Percentiles rank a stretch among this genome's conserved stretches.
Conservation (phyloP, 2,797 vertebrate genomes). For the Podarcis lilfordi region DNA sequence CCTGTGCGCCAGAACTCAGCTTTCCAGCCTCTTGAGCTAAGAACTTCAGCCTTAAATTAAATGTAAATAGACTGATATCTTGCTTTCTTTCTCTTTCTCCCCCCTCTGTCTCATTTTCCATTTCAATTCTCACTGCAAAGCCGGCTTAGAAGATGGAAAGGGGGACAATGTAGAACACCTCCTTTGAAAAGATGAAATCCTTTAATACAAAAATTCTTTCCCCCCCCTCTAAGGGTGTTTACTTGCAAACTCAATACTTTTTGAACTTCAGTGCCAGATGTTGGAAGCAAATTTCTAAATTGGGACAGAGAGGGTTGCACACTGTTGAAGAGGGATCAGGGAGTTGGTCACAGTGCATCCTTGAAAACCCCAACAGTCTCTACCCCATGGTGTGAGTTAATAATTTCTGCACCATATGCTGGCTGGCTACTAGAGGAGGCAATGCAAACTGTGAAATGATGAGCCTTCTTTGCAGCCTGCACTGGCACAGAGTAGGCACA, state of each 20-base stretch:
- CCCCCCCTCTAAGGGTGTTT: background rate
- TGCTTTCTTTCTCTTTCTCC: background rate
- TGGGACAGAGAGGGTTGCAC: background rate
- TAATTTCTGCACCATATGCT: too few species aligned
- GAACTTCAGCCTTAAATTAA: conserved; percentile 69
- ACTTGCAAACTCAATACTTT: conserved; percentile 44
- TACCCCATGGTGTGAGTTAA: too few species aligned
- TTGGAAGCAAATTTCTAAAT: background rate
- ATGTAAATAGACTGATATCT: conserved; percentile 62
- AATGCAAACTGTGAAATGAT: too few species aligned
- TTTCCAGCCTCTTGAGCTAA: conserved; percentile 28
- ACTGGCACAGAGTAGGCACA: too few species aligned
- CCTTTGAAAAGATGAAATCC: conserved; percentile 35
- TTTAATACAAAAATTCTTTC: conserved; percentile 18
- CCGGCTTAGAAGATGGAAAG: conserved; percentile 19
- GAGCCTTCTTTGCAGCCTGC: too few species aligned
- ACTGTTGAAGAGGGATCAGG: too few species aligned
- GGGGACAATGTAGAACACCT: conserved; percentile 8
- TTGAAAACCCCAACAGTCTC: background rate
- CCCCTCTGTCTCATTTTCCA: conserved; percentile 36
- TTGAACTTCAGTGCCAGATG: background rate
- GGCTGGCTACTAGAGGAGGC: too few species aligned
- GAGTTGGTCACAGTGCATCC: background rate
- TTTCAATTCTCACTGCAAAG: conserved; percentile 12
- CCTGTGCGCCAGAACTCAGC: conserved; percentile 17